Evolutionary conservation across 2,888 invertebrate genomes (phyloP).

Genomic region (Polyommatus icarus): DNA sequence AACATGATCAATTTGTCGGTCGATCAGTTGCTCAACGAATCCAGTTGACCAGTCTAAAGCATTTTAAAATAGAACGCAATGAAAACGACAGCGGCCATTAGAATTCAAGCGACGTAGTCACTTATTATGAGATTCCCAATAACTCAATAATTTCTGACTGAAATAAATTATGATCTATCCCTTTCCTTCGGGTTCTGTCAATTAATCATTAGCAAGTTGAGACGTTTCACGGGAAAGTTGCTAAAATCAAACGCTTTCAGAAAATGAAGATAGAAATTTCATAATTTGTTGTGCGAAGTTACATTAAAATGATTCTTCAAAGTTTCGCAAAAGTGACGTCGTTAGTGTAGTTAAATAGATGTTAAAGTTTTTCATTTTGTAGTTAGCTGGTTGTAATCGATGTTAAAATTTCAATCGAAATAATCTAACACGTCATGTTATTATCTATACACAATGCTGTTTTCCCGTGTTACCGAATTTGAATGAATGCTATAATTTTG

Average conservation of each 20-base stretch:
- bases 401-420: no score
- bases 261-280: slow-evolving; percentile 22
- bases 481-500: no score
- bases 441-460: no score
- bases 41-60: background rate
- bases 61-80: background rate
- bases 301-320: background rate
- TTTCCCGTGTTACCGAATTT: no score
- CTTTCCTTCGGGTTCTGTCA: slow-evolving; percentile 11
- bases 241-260: slow-evolving; percentile 22
- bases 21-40: background rate
- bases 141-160: slow-evolving; percentile 26
- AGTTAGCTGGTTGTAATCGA: background rate
- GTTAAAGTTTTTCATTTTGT: background rate
- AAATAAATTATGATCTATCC: slow-evolving; percentile 7
- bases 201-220: slow-evolving; percentile 23
- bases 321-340: background rate
- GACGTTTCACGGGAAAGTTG: slow-evolving; percentile 12
- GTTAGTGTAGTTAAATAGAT: background rate
- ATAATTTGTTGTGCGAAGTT: slow-evolving; percentile 17
- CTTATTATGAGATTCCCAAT: slow-evolving; percentile 13
- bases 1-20: background rate
- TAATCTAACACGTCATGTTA: no score
- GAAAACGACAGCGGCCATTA: background rate
- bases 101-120: background rate